A percentile compares a stretch with the other conserved stretches of the same genome.
phyloP scores from a whole-genome alignment of 1,140 invertebrate genomes.

The Hyphantria cunea region DNA sequence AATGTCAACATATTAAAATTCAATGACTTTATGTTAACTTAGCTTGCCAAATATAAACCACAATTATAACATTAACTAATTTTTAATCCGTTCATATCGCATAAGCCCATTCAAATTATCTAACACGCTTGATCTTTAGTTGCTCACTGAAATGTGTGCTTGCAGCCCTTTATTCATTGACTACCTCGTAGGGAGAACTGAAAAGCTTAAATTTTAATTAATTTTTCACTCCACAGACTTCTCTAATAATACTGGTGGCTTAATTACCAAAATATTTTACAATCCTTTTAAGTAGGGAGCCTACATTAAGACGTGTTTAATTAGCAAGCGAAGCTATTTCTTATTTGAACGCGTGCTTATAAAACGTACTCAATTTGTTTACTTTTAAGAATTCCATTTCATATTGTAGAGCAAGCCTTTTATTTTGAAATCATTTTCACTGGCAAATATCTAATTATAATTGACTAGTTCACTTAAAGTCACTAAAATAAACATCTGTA shows the following conservation, averaged over 20 bases:
- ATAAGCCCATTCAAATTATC: slow-evolving; percentile 65
- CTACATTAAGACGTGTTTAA: slow-evolving; percentile 65
- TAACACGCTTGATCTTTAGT: slow-evolving; percentile 67
- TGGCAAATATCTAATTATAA: too few relatives aligned
- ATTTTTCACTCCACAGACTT: slow-evolving; percentile 74
- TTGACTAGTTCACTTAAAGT: too few relatives aligned
- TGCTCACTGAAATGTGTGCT: slow-evolving; percentile 65
- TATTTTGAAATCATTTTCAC: too few relatives aligned
- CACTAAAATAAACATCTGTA: too few relatives aligned
- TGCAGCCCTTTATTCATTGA: slow-evolving; percentile 56
- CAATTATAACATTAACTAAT: too few relatives aligned
- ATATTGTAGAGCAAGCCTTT: neutral
- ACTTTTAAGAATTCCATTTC: slow-evolving; percentile 9
- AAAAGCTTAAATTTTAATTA: slow-evolving; percentile 76
- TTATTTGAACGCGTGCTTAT: slow-evolving; percentile 9
- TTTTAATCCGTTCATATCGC: slow-evolving; percentile 33
- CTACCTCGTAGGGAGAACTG: slow-evolving; percentile 51
- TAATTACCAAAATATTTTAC: slow-evolving; percentile 70
- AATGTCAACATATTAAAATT: too few relatives aligned
- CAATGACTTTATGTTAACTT: too few relatives aligned
- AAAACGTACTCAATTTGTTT: slow-evolving; percentile 10
- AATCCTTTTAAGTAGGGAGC: slow-evolving; percentile 52
- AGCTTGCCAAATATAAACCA: too few relatives aligned
- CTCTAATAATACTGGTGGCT: slow-evolving; percentile 59
- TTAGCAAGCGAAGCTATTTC: slow-evolving; percentile 60